These are phyloP conservation scores for Hylaeus anthracinus DNA, from an alignment of 1,140 invertebrate genomes.

Conservation along the genomic window DNA sequence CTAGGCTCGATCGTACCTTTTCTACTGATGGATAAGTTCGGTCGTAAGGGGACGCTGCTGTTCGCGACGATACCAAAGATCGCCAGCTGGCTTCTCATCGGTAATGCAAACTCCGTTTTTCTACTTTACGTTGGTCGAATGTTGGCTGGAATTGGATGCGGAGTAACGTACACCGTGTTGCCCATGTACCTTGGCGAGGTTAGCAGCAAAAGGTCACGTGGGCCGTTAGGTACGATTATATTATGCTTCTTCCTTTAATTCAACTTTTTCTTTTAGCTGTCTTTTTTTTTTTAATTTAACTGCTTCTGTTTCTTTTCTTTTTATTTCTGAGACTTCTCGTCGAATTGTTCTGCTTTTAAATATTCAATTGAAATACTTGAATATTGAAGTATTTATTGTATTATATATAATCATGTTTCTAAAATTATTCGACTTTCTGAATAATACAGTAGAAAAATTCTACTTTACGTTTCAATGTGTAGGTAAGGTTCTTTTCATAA, in stretches of 20 bases:
- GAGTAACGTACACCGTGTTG: conserved; percentile 79
- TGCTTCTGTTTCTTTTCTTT: too few species aligned
- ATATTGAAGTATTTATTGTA: too few species aligned
- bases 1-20: conserved; percentile 78
- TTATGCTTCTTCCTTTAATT: neutral
- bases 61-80: conserved; percentile 81
- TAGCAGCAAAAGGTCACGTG: conserved; percentile 82
- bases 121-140: conserved; percentile 79
- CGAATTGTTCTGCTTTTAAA: too few species aligned
- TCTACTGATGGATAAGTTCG: conserved; percentile 82
- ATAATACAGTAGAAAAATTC: too few species aligned
- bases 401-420: too few species aligned
- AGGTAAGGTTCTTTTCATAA: too few species aligned
- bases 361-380: too few species aligned
- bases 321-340: too few species aligned
- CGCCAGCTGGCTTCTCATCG: conserved; percentile 82
- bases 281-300: too few species aligned
- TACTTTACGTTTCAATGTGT: too few species aligned
- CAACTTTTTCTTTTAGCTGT: neutral
- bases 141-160: conserved; percentile 78
- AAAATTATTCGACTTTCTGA: too few species aligned
- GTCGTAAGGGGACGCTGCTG: conserved; percentile 82
- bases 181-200: conserved; percentile 85
- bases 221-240: conserved; percentile 76
- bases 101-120: conserved; percentile 68